A percentile compares a stretch with the other conserved stretches of the same genome.
phyloP scores from a whole-genome alignment of 2,797 vertebrate genomes.

The Harpagifer antarcticus region DNA sequence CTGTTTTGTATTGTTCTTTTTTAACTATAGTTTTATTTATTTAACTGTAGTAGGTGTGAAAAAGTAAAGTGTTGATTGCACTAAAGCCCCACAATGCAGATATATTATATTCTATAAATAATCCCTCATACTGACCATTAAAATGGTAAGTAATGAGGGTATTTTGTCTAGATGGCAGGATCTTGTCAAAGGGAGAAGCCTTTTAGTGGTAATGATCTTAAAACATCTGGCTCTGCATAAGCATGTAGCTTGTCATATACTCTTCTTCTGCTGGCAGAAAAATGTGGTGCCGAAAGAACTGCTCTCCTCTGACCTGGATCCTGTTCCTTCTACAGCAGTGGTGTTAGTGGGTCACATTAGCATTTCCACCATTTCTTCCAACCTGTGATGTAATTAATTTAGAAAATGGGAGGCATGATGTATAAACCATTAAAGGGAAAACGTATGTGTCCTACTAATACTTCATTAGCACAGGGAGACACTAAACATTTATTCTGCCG shows the following conservation, averaged over 20 bases:
- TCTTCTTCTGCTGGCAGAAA: conserved; percentile 34
- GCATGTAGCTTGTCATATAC: conserved; percentile 25
- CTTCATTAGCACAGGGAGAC: conserved; percentile 62
- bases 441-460: conserved; percentile 73
- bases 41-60: not conserved
- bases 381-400: conserved; percentile 78
- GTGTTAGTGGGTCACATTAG: conserved; percentile 75
- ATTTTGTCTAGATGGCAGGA: conserved; percentile 43
- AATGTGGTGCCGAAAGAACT: conserved; percentile 41
- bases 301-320: conserved; percentile 71
- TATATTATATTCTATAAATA: conserved; percentile 7
- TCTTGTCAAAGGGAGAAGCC: conserved; percentile 33
- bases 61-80: conserved; percentile 14
- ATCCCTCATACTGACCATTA: conserved; percentile 43
- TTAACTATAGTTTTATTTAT: not conserved
- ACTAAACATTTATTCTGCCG: conserved; percentile 63
- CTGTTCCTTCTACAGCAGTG: conserved; percentile 43
- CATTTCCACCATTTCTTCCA: conserved; percentile 71
- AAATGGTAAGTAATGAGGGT: conserved; percentile 44
- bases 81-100: not conserved
- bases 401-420: conserved; percentile 65
- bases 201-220: conserved; percentile 55
- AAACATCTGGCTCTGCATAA: conserved; percentile 56
- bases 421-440: conserved; percentile 74
- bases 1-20: not conserved